Percentiles rank a stretch among this genome's conserved stretches.
Evolutionary conservation across 30 jellyfish, hydroid and myxozoan species (phyloP).

Genomic region (Pelagia noctiluca): DNA sequence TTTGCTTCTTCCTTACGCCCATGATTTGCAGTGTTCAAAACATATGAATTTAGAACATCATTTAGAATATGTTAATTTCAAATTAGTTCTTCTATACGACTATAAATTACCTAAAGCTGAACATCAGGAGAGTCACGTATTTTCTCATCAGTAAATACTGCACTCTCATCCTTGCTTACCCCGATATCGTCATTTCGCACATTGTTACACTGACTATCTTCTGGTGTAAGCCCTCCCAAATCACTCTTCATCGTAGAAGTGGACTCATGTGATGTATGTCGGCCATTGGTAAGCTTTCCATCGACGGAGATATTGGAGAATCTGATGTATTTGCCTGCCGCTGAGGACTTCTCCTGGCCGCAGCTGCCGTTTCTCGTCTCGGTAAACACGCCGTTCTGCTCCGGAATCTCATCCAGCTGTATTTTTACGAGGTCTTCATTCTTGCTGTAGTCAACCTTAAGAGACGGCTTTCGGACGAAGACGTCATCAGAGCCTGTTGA

Average conservation of each 20-base stretch:
- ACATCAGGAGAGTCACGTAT: too few species aligned
- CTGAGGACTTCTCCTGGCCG: background rate
- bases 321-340: constrained; percentile 55
- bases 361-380: background rate
- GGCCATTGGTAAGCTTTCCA: background rate
- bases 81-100: too few species aligned
- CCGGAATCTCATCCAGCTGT: constrained; percentile 57
- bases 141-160: too few species aligned
- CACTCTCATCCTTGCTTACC: too few species aligned
- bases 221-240: background rate
- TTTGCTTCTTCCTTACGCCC: too few species aligned
- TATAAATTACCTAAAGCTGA: too few species aligned
- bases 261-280: background rate
- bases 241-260: background rate
- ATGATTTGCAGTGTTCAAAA: too few species aligned
- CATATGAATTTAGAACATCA: too few species aligned
- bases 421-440: constrained; percentile 24
- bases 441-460: background rate
- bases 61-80: too few species aligned
- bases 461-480: constrained; percentile 43
- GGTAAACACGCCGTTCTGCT: constrained; percentile 30
- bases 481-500: constrained; percentile 67
- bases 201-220: background rate
- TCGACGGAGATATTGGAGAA: constrained; percentile 13
- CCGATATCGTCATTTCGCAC: too few species aligned